A percentile compares a stretch with the other conserved stretches of the same genome.
Evolutionary conservation across 1,140 invertebrate species (phyloP).

Genomic region (Sinonovacula constricta): DNA sequence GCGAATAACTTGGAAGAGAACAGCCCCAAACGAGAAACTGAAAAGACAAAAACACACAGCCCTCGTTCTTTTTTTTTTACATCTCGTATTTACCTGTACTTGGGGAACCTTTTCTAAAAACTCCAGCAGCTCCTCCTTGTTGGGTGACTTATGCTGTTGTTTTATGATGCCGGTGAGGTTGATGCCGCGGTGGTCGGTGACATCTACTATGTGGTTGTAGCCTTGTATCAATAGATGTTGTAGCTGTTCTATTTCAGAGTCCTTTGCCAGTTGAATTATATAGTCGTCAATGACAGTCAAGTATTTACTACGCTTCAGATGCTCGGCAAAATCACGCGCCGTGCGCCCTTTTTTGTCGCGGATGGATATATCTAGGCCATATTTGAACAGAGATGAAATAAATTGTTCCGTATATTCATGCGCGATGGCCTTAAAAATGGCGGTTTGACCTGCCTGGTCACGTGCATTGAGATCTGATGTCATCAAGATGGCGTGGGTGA

Average conservation of each 20-base stretch:
- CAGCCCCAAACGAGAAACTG: too few species aligned
- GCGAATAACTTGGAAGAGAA: too few species aligned
- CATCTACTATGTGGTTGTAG: constrained; percentile 52
- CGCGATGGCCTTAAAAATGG: constrained; percentile 54
- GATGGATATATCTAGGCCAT: constrained; percentile 47
- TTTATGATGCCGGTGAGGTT: constrained; percentile 22
- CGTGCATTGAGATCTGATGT: constrained; percentile 41
- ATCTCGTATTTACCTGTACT: too few species aligned
- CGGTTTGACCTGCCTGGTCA: constrained; percentile 51
- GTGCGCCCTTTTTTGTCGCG: constrained; percentile 54
- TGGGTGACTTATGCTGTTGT: background rate
- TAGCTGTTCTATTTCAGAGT: constrained; percentile 30
- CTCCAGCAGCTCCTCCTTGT: constrained; percentile 22
- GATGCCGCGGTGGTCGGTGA: constrained; percentile 41
- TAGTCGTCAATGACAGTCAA: constrained; percentile 52
- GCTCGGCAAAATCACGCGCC: constrained; percentile 49
- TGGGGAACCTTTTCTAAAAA: constrained; percentile 36
- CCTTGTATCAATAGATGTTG: constrained; percentile 27
- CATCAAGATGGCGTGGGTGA: constrained; percentile 49
- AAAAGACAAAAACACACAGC: too few species aligned
- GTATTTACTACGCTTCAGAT: constrained; percentile 46
- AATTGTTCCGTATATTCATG: constrained; percentile 33
- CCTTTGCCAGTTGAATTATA: constrained; percentile 40
- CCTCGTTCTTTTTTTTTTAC: too few species aligned
- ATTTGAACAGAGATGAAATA: constrained; percentile 50